Evolutionary conservation across 2,113 vertebrate species (phyloP), one percentile per base, ranked within the genome.

Genomic region (Litocranius walleri): DNA sequence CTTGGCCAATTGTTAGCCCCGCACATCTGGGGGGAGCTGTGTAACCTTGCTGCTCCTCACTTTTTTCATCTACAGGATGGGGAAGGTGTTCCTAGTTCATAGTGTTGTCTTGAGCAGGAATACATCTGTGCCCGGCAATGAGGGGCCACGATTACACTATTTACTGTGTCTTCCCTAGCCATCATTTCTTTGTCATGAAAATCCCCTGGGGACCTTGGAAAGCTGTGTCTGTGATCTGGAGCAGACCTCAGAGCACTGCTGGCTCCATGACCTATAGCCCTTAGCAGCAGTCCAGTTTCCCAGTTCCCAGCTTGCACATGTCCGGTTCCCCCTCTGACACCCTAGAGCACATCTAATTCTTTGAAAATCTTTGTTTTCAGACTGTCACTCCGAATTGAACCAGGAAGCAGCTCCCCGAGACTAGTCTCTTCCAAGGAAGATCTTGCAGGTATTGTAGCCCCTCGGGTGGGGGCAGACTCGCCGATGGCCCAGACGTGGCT

Each of bases 341-440:
- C 9, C 56, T 67, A 8, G 27, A 48, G 48, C 62, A n/a, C 15
- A 3, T 81, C 97, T 99, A 97, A 98, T 85, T 85, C 96, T 59
- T 90, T 95, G 94, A 96, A 97, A 98, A 97, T 96, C 90, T 98
- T 98, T 82, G 90, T 97, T 99, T 99, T 95, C 99, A 99, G 99
- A 96, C 98, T 99, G 56, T 99, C 99, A 52, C 98, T 99, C 98
- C 99, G 99, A 99, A 99, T 99, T 67, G 99, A 99, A 98, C 99
- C 99, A 36, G 99, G 99, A 97, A 99, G 99, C 98, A 99, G 99
- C 97, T 99, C 99, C 86, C 99, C 99, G 19, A 99, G 99, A 95
- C 99, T 99, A 43, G 99, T 99, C 91, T 99, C 99, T 17, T 99
- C 99, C 90, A 99, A 99, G 98, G 99, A 99, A 99, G 99, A 99